These are phyloP conservation scores for Hormaphis cornu DNA, from an alignment of 1,140 invertebrate genomes.

Conservation along the genomic window DNA sequence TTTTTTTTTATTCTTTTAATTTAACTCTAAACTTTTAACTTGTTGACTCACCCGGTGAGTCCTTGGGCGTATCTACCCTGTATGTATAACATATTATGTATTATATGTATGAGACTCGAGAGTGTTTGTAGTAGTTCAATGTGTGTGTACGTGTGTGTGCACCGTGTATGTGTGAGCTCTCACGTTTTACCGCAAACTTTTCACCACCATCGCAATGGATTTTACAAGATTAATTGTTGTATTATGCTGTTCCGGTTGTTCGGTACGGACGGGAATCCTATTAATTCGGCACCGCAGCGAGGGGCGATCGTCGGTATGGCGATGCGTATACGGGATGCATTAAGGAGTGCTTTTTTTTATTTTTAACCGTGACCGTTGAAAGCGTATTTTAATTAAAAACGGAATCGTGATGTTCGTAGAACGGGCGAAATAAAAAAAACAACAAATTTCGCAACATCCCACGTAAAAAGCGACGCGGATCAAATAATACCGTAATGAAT, in stretches of 20 bases:
- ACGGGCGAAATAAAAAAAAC: too few relatives aligned
- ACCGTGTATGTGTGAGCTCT: not conserved
- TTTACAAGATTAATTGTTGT: constrained; percentile 16
- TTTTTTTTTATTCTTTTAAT: too few relatives aligned
- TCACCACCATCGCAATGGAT: not conserved
- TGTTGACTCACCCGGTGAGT: too few relatives aligned
- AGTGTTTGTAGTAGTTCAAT: too few relatives aligned
- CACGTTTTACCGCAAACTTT: not conserved
- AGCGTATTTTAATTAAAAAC: constrained; percentile 17
- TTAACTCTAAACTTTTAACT: too few relatives aligned
- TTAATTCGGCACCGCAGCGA: not conserved
- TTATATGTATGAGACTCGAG: too few relatives aligned
- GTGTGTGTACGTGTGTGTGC: not conserved
- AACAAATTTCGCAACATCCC: too few relatives aligned
- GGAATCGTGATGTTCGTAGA: not conserved
- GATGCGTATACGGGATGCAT: not conserved
- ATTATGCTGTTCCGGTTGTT: constrained; percentile 1
- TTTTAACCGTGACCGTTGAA: not conserved
- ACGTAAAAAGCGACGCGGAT: too few relatives aligned
- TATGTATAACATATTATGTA: too few relatives aligned
- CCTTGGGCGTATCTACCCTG: too few relatives aligned
- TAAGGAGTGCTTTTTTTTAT: not conserved
- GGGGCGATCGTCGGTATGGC: not conserved
- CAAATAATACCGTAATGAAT: too few relatives aligned
- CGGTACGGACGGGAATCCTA: not conserved